A percentile compares a stretch with the other conserved stretches of the same genome.
Evolutionary conservation across 1,140 invertebrate species (phyloP).

Genomic region (Drosophila azteca): DNA sequence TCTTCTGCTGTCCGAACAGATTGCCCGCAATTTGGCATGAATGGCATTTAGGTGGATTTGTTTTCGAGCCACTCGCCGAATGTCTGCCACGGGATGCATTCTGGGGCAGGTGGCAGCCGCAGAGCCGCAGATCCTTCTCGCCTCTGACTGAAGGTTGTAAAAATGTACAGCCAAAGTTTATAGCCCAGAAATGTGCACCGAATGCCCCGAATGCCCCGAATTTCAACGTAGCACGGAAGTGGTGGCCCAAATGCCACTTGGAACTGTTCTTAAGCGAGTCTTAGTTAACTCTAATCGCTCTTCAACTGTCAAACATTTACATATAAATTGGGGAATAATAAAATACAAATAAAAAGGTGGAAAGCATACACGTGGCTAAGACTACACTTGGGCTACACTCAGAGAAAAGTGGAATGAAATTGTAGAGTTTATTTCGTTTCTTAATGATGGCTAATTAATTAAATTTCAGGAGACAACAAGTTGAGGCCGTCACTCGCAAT

Average conservation of each 20-base stretch:
- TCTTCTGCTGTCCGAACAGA: conserved; percentile 49
- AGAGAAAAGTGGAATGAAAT: no score
- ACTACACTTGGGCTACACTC: no score
- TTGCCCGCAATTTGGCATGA: conserved; percentile 73
- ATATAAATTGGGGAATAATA: conserved; percentile 30
- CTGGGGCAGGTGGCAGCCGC: conserved; percentile 3
- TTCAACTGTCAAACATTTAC: conserved; percentile 53
- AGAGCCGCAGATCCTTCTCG: neutral
- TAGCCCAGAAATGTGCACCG: conserved; percentile 66
- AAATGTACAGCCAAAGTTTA: conserved; percentile 73
- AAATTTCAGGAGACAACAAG: conserved; percentile 39
- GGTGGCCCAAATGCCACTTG: conserved; percentile 16
- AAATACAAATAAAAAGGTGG: no score
- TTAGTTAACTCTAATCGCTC: conserved; percentile 21
- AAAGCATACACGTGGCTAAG: no score
- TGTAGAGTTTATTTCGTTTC: no score
- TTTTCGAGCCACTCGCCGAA: conserved; percentile 14
- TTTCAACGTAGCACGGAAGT: neutral
- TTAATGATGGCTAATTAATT: conserved; percentile 48
- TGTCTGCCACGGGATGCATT: conserved; percentile 51
- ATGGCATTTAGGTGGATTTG: conserved; percentile 68
- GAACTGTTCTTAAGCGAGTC: neutral
- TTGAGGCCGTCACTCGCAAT: conserved; percentile 37
- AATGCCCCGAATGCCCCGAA: conserved; percentile 13
- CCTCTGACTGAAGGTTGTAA: conserved; percentile 62